Evolutionary conservation across 2,888 invertebrate species (phyloP).

Genomic region (Neelides folsomi): DNA sequence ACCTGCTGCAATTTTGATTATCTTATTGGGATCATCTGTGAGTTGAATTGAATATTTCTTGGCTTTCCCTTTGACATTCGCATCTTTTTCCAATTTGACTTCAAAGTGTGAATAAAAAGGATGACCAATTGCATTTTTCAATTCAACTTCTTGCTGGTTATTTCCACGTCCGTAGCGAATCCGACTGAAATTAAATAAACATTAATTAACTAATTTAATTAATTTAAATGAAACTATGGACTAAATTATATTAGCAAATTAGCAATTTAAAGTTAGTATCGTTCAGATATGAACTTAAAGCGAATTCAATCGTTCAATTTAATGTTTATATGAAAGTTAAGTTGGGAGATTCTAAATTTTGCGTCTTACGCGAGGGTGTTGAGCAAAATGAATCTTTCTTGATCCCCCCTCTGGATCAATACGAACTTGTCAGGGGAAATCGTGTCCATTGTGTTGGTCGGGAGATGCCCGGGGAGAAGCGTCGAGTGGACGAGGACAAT

Average conservation of each 20-base stretch:
- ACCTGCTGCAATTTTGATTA: not conserved
- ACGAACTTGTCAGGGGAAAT: conserved; percentile 23
- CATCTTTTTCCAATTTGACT: conserved; percentile 2
- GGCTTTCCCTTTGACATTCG: conserved; percentile 4
- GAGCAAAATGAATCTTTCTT: conserved; percentile 26
- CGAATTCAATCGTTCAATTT: too few species aligned
- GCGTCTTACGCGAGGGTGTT: conserved; percentile 20
- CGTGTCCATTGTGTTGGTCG: conserved; percentile 6
- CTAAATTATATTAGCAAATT: too few species aligned
- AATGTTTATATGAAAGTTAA: not conserved
- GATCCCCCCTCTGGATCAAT: conserved; percentile 26
- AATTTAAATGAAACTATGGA: too few species aligned
- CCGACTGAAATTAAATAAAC: conserved; percentile 7
- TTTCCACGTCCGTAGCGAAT: conserved; percentile 22
- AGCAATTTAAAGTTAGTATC: too few species aligned
- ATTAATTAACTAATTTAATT: not conserved
- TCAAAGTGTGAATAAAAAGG: conserved; percentile 21
- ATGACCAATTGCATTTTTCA: conserved; percentile 17
- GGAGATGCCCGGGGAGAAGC: conserved; percentile 24
- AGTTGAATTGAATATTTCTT: conserved; percentile 3
- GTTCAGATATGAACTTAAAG: too few species aligned
- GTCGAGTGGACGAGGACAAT: conserved; percentile 25
- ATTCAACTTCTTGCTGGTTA: conserved; percentile 20
- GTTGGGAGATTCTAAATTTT: not conserved
- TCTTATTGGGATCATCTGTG: conserved; percentile 1